A percentile compares a stretch with the other conserved stretches of the same genome.
Conservation (phyloP, 2,113 vertebrate species). For the Tragelaphus buxtoni region DNA sequence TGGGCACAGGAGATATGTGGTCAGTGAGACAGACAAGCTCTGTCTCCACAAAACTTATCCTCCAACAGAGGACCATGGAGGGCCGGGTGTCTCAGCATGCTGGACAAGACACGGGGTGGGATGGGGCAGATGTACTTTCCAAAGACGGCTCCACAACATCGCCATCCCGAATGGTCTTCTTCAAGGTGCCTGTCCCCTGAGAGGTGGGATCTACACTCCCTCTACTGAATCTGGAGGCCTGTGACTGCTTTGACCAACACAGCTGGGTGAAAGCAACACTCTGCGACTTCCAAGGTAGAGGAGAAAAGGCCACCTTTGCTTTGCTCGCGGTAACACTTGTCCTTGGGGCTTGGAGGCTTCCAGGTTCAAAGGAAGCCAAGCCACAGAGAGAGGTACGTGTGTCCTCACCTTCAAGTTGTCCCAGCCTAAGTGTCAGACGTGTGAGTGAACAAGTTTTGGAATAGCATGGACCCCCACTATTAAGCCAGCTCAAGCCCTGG, state of each 20-base stretch:
- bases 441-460: neutral
- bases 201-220: neutral
- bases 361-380: neutral
- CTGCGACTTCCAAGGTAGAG: neutral
- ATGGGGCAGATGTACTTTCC: neutral
- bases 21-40: neutral
- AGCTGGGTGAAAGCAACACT: neutral
- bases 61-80: accelerated
- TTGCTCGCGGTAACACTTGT: neutral
- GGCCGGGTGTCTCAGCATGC: neutral
- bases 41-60: neutral
- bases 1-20: accelerated
- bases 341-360: neutral
- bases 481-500: neutral
- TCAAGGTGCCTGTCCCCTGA: neutral
- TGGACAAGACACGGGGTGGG: accelerated
- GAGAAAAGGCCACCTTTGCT: neutral
- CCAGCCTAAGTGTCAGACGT: accelerated
- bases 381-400: accelerated
- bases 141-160: neutral
- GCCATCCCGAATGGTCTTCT: neutral
- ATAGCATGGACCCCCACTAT: accelerated
- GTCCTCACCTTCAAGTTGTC: neutral
- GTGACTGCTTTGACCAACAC: neutral
- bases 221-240: neutral